Evolutionary conservation across 2,888 invertebrate species (phyloP).

Genomic region (Melanostoma mellinum): DNA sequence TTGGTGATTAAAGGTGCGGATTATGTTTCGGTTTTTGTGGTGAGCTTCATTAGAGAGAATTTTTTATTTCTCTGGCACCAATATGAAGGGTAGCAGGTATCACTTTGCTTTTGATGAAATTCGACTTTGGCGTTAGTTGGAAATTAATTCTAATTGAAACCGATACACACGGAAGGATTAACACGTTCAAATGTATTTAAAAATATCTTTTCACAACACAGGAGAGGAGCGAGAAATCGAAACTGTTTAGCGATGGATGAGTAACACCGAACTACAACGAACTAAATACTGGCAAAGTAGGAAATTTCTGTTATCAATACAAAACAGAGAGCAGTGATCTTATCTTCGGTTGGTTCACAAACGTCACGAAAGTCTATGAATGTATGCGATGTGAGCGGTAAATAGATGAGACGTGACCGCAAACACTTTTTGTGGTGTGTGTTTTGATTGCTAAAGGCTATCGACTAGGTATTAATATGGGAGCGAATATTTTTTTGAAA

Average conservation of each 20-base stretch:
- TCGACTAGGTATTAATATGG: no score
- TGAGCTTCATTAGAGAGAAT: constrained; percentile 4
- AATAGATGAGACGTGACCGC: no score
- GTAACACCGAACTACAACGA: constrained; percentile 1
- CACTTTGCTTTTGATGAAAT: not conserved
- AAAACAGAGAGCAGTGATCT: no score
- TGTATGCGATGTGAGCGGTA: no score
- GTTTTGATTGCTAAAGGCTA: no score
- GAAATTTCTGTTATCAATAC: no score
- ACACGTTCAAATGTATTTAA: not conserved
- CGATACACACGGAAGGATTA: constrained; percentile 6
- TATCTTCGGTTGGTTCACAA: no score
- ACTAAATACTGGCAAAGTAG: no score
- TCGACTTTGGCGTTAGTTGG: constrained; percentile 17
- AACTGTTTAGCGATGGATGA: constrained; percentile 8
- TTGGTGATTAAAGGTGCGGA: constrained; percentile 4
- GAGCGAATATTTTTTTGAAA: no score
- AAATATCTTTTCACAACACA: constrained; percentile 1
- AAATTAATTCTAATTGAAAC: constrained; percentile 25
- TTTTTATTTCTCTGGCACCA: not conserved
- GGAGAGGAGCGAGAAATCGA: not conserved
- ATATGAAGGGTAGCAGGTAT: not conserved
- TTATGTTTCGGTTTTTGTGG: constrained; percentile 11
- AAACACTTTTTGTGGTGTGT: no score
- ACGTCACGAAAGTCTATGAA: no score